phyloP scores from a whole-genome alignment of 2,797 vertebrate species.

The Protosalanx chinensis region DNA sequence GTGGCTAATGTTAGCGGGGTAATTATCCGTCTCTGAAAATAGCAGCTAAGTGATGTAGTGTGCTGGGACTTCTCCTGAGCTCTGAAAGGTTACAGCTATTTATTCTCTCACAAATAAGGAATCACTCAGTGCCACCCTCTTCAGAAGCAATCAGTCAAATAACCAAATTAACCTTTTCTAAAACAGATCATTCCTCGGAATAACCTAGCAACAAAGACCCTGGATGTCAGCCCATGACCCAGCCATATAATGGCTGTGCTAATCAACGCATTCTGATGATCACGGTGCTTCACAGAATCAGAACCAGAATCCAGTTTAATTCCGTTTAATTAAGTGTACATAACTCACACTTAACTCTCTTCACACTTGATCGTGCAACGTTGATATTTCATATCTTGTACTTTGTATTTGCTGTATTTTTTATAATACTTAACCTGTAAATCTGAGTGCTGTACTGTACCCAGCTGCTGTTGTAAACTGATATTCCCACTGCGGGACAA shows the following conservation, averaged over 20 bases:
- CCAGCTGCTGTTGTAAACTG: too few species aligned
- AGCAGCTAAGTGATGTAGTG: not conserved
- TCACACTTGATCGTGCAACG: too few species aligned
- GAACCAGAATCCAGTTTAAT: not conserved
- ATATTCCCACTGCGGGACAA: too few species aligned
- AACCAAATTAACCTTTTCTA: slow-evolving; percentile 39
- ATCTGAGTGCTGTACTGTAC: too few species aligned
- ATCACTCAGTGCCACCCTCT: slow-evolving; percentile 24
- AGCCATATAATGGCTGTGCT: not conserved
- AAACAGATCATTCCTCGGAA: slow-evolving; percentile 4
- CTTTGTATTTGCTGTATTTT: too few species aligned
- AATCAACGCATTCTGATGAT: not conserved
- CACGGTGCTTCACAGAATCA: not conserved
- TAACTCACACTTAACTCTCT: too few species aligned
- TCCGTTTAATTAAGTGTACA: too few species aligned
- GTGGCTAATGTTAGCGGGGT: not conserved
- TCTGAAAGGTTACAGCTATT: slow-evolving; percentile 30
- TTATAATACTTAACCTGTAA: too few species aligned
- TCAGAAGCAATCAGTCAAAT: slow-evolving; percentile 29
- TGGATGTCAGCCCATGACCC: not conserved
- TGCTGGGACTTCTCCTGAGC: not conserved
- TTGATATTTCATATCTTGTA: too few species aligned
- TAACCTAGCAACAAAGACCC: not conserved
- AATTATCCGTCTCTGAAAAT: not conserved
- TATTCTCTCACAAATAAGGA: slow-evolving; percentile 22